Evolutionary conservation across 2,797 vertebrate genomes (phyloP).

Genomic region (Enteromius anoplus): DNA sequence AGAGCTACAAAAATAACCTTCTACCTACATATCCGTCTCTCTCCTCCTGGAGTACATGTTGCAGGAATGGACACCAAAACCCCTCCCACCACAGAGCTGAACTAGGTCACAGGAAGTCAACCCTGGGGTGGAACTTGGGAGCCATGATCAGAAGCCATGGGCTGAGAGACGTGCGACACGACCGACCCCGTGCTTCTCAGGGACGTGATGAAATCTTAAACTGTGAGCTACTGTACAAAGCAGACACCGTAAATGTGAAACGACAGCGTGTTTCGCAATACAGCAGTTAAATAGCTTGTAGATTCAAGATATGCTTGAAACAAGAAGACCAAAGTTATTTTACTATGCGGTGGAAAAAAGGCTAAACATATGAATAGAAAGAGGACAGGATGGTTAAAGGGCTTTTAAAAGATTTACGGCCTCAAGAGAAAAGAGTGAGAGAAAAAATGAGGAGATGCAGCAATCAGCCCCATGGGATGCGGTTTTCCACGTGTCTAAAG

Average conservation of each 20-base stretch:
- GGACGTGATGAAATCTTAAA: constrained; percentile 16
- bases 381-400: neutral
- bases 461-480: neutral
- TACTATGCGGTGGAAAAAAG: neutral
- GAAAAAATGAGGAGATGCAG: neutral
- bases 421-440: neutral
- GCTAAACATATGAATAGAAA: neutral
- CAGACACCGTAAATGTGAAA: neutral
- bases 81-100: neutral
- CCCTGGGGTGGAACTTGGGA: constrained; percentile 16
- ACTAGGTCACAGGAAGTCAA: constrained; percentile 38
- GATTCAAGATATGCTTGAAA: neutral
- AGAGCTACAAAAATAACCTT: constrained; percentile 35
- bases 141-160: constrained; percentile 26
- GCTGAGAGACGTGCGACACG: constrained; percentile 13
- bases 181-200: neutral
- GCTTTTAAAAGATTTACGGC: constrained; percentile 29
- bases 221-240: constrained; percentile 11
- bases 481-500: constrained; percentile 21
- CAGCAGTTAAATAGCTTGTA: constrained; percentile 1
- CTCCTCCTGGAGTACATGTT: neutral
- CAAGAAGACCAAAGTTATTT: neutral
- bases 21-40: constrained; percentile 15
- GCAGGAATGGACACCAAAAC: neutral
- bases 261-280: neutral